A percentile compares a stretch with the other conserved stretches of the same genome.
Conservation (phyloP, 2,888 invertebrate genomes). For the Thereva unica region DNA sequence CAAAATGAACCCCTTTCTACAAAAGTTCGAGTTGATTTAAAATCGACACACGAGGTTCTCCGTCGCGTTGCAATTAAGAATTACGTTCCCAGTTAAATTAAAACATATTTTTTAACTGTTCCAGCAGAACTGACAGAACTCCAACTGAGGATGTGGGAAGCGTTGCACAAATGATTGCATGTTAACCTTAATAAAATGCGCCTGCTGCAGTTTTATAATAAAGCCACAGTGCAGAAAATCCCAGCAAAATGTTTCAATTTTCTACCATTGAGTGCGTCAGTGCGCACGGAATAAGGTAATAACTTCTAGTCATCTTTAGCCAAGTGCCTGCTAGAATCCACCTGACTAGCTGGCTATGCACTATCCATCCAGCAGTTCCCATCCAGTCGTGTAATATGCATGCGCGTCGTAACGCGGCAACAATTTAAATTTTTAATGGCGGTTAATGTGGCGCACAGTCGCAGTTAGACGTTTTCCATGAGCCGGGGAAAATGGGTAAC, state of each 20-base stretch:
- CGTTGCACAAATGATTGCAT: slow-evolving; percentile 27
- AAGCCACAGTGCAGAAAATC: slow-evolving; percentile 19
- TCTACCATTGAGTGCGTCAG: slow-evolving; percentile 26
- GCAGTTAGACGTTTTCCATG: slow-evolving; percentile 18
- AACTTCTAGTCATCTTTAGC: slow-evolving; percentile 2
- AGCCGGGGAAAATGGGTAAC: not conserved
- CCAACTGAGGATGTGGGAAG: not conserved
- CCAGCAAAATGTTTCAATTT: slow-evolving; percentile 32
- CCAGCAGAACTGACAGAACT: slow-evolving; percentile 20
- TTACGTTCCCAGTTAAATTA: not conserved
- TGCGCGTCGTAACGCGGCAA: not conserved
- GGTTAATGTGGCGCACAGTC: slow-evolving; percentile 32
- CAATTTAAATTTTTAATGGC: slow-evolving; percentile 41
- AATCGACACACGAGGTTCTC: too few relatives aligned
- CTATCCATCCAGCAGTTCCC: slow-evolving; percentile 1
- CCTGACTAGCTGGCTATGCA: not conserved
- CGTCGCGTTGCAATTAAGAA: not conserved
- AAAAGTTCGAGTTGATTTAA: too few relatives aligned
- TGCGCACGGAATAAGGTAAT: slow-evolving; percentile 7
- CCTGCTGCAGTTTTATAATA: slow-evolving; percentile 3
- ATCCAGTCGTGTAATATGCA: slow-evolving; percentile 24
- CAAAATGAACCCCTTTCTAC: too few relatives aligned
- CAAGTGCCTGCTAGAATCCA: not conserved
- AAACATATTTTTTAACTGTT: slow-evolving; percentile 23
- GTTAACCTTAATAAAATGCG: not conserved